Base-by-base conservation (phyloP, 1,140 invertebrate genomes). In the Andricus grossulariae region DNA sequence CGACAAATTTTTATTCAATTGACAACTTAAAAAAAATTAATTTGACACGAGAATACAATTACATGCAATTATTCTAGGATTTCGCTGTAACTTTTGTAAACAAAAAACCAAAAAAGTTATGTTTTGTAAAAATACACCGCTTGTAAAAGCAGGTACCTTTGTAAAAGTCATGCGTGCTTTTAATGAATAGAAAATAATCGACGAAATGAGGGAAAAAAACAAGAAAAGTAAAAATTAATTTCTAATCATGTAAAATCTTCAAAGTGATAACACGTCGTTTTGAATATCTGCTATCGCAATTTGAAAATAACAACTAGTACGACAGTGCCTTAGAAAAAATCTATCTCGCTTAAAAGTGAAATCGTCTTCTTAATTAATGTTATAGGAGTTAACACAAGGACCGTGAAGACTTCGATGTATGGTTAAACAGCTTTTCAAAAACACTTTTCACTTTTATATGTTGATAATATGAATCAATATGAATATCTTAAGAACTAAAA, bases 141-240 rank as follows among this genome's bases (percentile, higher is more conserved):
- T 66, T 66, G 57, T 66, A 66, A 66, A 66, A 66, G 57, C 57
- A 66, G 39, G 39, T 16, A 15, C 7, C 32, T 66, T 66, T 15
- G 25, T 66, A 66, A 66, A 66, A 32, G 16, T 66, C 11, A 66
- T 66, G 32, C 21, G 2, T 32, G 16, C 32, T 7, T 32, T 13
- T 13, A 15, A 66, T 32, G 13, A 32, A 66, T 11, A 66, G 21
- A 16, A 39, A 21, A 32, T 32, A 16, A 32, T 16, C 39, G 39
- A 16, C 12, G 15, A n/a, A 13, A 66, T 16, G 7, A 66, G 21
- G 32, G 16, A 7, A 39, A 66, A 32, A 55, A 11, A 55, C 19
- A 18, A n/a, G 19, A 1, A 1, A 55, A n/a, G n/a, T 55, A 6
- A 55, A 18, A 55, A 55, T 18, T 10, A 18, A 55, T 18, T 18